Evolutionary conservation across 2,113 vertebrate genomes (phyloP), one percentile per base, ranked within the genome.

Genomic region (Talpa occidentalis): DNA sequence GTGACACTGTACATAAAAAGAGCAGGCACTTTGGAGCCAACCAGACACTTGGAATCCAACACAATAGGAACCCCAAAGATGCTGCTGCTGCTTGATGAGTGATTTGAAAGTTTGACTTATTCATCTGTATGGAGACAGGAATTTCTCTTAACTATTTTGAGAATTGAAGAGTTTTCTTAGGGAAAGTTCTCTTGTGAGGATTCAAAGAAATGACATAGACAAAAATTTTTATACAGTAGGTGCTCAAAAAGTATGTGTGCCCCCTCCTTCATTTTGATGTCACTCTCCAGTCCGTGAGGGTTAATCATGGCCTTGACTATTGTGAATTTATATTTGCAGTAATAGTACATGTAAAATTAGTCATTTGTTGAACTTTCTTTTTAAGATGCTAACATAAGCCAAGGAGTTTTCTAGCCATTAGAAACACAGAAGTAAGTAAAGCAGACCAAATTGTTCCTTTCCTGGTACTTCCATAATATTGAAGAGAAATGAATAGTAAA

Each of bases 71-170:
- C 35, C 64, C 44, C 42, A 8, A 69, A 44, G 56, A 35, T 24
- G 22, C 1, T 4, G 9, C 1, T 4, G 9, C n/a, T 1, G 3
- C 10, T 44, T 6, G 47, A 19, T 49, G 42, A 59, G 28, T 44
- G 28, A 70, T 8, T 30, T 62, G 37, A 73, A 64, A 90, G 12
- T 32, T 60, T 35, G 42, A 62, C 37, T 15, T 35, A 28, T 62
- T 64, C 59, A 21, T 64, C 42, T 15, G 3, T 56, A 24, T 19
- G 73, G 6, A 2, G 14, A 19, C 8, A 22, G 35, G 22, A 54
- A 69, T 6, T 0, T 26, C 11, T 49, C 30, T 17, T 40, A 16
- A 42, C 24, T 8, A 24, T 47, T 73, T 3, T 60, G 17, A 76
- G 5, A 26, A 42, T 47, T 11, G 1, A 56, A 83, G 1, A 64